Evolutionary conservation across 1,140 invertebrate species (phyloP).

Genomic region (Anadara kagoshimensis): DNA sequence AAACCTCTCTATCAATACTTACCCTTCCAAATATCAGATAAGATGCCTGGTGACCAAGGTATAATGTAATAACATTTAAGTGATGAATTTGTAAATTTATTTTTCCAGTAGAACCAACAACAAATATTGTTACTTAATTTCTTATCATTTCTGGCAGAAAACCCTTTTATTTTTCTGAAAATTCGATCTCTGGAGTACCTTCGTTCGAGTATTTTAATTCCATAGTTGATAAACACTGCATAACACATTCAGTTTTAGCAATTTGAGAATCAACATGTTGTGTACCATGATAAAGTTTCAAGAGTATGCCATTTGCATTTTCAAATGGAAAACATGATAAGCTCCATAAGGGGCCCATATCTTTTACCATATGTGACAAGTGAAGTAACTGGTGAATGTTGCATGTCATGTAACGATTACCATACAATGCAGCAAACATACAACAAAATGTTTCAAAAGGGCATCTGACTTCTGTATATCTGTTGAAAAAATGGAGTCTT

Average conservation of each 20-base stretch:
- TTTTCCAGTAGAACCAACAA: no score
- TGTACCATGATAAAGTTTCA: slow-evolving; percentile 43
- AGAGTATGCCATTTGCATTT: slow-evolving; percentile 35
- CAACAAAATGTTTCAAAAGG: slow-evolving; percentile 21
- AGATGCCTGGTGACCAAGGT: no score
- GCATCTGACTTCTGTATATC: slow-evolving; percentile 14
- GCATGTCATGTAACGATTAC: slow-evolving; percentile 27
- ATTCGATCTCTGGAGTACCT: no score
- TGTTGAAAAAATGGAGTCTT: slow-evolving; percentile 16
- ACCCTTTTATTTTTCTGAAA: no score
- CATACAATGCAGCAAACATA: slow-evolving; percentile 33
- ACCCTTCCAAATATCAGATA: no score
- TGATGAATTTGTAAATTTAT: no score
- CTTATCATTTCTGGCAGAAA: no score
- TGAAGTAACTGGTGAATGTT: slow-evolving; percentile 39
- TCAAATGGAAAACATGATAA: slow-evolving; percentile 46
- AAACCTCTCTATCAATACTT: no score
- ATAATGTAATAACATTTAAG: no score
- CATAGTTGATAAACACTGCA: slow-evolving; percentile 14
- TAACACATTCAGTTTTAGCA: slow-evolving; percentile 1
- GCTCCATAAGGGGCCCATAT: slow-evolving; percentile 41
- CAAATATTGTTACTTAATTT: no score
- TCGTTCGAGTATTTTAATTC: no score
- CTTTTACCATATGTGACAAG: slow-evolving; percentile 25
- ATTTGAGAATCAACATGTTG: slow-evolving; percentile 41